Percentiles rank a stretch among this genome's conserved stretches.
Evolutionary conservation across 2,797 vertebrate species (phyloP).

Genomic region (Saxicola maurus): DNA sequence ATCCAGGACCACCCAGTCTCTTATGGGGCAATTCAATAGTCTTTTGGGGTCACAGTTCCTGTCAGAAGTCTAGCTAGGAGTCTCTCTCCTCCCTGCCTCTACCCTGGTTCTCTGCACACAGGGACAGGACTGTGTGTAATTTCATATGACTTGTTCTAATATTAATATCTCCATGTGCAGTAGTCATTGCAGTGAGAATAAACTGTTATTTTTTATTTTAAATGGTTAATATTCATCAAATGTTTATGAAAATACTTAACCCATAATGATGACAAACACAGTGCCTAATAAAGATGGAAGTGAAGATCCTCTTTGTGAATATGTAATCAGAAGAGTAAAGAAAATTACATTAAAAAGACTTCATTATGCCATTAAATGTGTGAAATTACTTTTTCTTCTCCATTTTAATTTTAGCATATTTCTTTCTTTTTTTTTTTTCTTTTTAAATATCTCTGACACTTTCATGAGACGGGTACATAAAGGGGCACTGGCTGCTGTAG

Average conservation of each 20-base stretch:
- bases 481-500: slow-evolving; percentile 42
- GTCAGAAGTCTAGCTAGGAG: neutral
- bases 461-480: slow-evolving; percentile 26
- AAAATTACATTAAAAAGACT: slow-evolving; percentile 65
- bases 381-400: slow-evolving; percentile 65
- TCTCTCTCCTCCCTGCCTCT: neutral
- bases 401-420: slow-evolving; percentile 61
- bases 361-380: slow-evolving; percentile 61
- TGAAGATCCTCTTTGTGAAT: slow-evolving; percentile 66
- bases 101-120: neutral
- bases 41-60: neutral
- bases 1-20: neutral
- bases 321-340: slow-evolving; percentile 67
- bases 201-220: slow-evolving; percentile 66
- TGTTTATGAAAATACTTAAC: slow-evolving; percentile 58
- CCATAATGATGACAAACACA: slow-evolving; percentile 55
- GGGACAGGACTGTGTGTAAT: neutral
- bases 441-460: slow-evolving; percentile 48
- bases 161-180: slow-evolving; percentile 44
- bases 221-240: slow-evolving; percentile 69
- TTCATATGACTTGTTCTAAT: slow-evolving; percentile 4
- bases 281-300: slow-evolving; percentile 55
- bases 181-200: slow-evolving; percentile 45
- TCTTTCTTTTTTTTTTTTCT: neutral
- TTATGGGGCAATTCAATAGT: neutral